A percentile compares a stretch with the other conserved stretches of the same genome.
Evolutionary conservation across 1,140 invertebrate species (phyloP).

Genomic region (Maniola jurtina): DNA sequence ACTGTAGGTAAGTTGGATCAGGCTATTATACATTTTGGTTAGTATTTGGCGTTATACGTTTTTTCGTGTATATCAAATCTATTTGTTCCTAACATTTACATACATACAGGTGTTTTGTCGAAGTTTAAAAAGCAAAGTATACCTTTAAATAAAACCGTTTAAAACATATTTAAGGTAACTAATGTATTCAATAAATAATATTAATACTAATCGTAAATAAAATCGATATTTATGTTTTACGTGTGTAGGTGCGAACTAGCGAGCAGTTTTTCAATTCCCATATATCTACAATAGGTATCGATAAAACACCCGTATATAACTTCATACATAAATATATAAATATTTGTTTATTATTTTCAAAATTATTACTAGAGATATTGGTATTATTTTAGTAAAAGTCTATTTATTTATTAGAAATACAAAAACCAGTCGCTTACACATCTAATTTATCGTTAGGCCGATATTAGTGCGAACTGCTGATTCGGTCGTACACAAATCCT

Average conservation of each 20-base stretch:
- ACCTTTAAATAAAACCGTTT: no score
- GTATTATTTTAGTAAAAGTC: constrained; percentile 20
- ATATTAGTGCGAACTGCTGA: background rate
- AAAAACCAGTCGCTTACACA: constrained; percentile 24
- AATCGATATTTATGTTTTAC: no score
- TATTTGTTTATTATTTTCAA: background rate
- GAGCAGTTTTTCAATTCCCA: no score
- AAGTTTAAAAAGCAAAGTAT: background rate
- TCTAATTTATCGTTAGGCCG: constrained; percentile 30
- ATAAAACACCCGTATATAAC: constrained; percentile 3
- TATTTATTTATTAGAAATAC: constrained; percentile 19
- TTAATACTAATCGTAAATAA: no score
- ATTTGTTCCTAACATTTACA: background rate
- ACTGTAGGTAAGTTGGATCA: constrained; percentile 4
- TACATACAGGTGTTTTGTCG: constrained; percentile 1
- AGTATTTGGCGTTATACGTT: constrained; percentile 27
- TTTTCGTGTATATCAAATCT: background rate
- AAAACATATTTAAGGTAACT: no score
- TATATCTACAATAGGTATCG: background rate
- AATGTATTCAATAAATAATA: no score
- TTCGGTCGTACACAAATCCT: background rate
- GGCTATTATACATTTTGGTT: constrained; percentile 21
- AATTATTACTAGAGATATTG: constrained; percentile 18
- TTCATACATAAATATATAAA: background rate
- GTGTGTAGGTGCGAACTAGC: no score